phyloP scores from a whole-genome alignment of 2,888 invertebrate species.

The Drosophila vallismaia region DNA sequence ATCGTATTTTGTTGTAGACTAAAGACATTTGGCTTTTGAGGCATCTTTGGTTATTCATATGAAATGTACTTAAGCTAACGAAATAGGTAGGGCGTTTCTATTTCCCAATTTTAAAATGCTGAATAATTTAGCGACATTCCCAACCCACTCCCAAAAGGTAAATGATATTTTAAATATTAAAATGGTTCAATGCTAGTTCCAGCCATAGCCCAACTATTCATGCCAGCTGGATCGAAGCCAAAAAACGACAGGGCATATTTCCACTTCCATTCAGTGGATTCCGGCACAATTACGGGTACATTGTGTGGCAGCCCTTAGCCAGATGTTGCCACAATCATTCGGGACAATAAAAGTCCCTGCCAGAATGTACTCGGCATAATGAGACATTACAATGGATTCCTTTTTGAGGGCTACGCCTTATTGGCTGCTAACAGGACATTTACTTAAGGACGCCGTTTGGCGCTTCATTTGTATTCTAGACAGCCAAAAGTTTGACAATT shows the following conservation, averaged over 20 bases:
- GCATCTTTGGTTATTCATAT: neutral
- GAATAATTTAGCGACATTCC: neutral
- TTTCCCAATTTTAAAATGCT: neutral
- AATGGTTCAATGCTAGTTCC: slow-evolving; percentile 27
- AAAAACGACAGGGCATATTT: slow-evolving; percentile 18
- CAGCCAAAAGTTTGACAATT: slow-evolving; percentile 46
- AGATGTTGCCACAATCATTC: slow-evolving; percentile 40
- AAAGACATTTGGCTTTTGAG: no score
- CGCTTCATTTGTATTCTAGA: slow-evolving; percentile 62
- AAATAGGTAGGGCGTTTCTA: neutral
- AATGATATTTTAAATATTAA: slow-evolving; percentile 46
- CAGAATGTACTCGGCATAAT: slow-evolving; percentile 38
- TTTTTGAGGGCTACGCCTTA: slow-evolving; percentile 32
- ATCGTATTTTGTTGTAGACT: no score
- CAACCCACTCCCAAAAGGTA: slow-evolving; percentile 8
- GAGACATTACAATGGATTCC: slow-evolving; percentile 41
- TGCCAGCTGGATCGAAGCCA: slow-evolving; percentile 33
- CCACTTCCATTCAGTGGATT: slow-evolving; percentile 32
- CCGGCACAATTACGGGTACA: slow-evolving; percentile 39
- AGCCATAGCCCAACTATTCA: neutral
- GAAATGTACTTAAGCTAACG: neutral
- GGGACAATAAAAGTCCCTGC: slow-evolving; percentile 26
- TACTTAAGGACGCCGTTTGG: slow-evolving; percentile 25
- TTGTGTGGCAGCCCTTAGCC: slow-evolving; percentile 36
- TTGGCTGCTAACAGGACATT: slow-evolving; percentile 45